phyloP scores from a whole-genome alignment of 2,797 vertebrate species.

The Saxicola maurus region DNA sequence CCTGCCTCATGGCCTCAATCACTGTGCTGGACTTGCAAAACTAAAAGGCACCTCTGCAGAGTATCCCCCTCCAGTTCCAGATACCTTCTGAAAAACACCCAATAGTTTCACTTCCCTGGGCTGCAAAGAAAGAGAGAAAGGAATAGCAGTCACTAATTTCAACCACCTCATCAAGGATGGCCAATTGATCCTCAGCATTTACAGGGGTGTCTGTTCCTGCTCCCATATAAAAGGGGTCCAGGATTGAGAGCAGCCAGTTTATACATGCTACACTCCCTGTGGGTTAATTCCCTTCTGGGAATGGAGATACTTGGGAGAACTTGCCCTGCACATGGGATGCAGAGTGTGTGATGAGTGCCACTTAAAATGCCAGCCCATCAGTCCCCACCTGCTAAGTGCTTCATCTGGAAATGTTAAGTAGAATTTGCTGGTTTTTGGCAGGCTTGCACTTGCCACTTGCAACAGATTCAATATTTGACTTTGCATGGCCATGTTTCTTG shows the following conservation, averaged over 20 bases:
- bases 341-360: not conserved
- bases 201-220: not conserved
- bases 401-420: not conserved
- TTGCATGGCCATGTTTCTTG: not conserved
- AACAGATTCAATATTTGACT: not conserved
- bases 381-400: not conserved
- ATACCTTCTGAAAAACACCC: not conserved
- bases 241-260: not conserved
- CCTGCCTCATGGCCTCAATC: not conserved
- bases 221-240: not conserved
- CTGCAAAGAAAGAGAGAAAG: not conserved
- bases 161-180: not conserved
- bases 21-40: not conserved
- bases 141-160: not conserved
- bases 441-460: not conserved
- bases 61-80: not conserved
- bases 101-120: not conserved
- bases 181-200: not conserved
- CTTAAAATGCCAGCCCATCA: not conserved
- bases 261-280: fast-evolving
- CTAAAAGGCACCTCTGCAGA: not conserved
- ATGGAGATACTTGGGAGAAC: not conserved
- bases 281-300: not conserved
- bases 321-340: not conserved
- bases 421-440: not conserved